Evolutionary conservation across 2,888 invertebrate species (phyloP), one percentile per base, ranked within the genome.

Genomic region (Augiades crinisus): DNA sequence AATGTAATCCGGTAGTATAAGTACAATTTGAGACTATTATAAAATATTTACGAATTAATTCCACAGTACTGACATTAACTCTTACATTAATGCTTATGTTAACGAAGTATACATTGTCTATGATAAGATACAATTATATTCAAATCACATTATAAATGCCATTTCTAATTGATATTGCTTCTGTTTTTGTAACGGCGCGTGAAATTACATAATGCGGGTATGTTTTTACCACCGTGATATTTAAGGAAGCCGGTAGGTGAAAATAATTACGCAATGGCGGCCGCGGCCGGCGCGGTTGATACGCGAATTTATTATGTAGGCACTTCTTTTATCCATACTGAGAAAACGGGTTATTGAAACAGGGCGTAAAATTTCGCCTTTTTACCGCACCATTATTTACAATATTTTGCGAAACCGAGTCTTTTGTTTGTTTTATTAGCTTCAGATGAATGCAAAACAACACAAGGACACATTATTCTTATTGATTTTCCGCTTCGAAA

Each of bases 171-270:
- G 12, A 33, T 22, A 5, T 38, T 5, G n/a, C 5, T 5, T 31
- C 21, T 19, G 14, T 41, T 14, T 22, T 14, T n/a, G 17, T 47
- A 33, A 49, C 40, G 14, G 33, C 41, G 47, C 47, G 47, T 49
- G 41, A 31, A 38, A 22, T 41, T 41, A 33, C 31, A 31, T 34
- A 49, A 49, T 24, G 40, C 40, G 14, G 36, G 37, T 38, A 40
- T 40, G 47, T 47, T 47, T 47, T 47, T 47, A 16, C 33, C n/a
- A 5, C 33, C 16, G 38, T 33, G 24, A 50, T 50, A 43, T 50
- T 50, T 50, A 50, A 50, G 50, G 50, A 50, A 43, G 50, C 43
- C 19, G 43, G 43, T 10, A 14, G 43, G 34, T 34, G 50, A 33
- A 40, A 22, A 41, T 47, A 34, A 41, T 41, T 49, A n/a, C 34